Conservation (phyloP, 2,113 vertebrate species). For the Crotalus tigris region DNA sequence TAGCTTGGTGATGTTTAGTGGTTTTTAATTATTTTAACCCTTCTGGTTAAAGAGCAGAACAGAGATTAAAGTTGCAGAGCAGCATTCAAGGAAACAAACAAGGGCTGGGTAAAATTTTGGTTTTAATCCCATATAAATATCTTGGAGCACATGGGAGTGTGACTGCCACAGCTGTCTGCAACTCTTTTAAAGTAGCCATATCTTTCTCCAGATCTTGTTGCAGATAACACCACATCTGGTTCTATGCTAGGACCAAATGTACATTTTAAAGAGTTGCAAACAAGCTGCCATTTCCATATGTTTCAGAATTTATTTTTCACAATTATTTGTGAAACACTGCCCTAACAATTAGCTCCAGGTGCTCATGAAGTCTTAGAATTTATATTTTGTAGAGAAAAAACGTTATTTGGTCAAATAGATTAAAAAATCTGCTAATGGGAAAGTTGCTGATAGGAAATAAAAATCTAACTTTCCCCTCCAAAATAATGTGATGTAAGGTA, state of each 20-base stretch:
- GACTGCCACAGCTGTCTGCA: not conserved
- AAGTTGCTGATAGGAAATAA: not conserved
- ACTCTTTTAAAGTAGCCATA: not conserved
- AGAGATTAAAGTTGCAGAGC: not conserved
- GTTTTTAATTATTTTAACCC: conserved; percentile 5
- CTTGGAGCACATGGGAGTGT: not conserved
- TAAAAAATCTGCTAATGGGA: not conserved
- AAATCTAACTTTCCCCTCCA: not conserved
- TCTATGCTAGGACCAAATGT: not conserved
- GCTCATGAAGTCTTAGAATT: not conserved
- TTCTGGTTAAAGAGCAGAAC: not conserved
- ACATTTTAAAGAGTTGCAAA: not conserved
- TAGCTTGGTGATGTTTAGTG: conserved; percentile 1
- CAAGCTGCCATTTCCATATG: not conserved
- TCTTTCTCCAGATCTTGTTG: not conserved
- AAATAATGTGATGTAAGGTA: not conserved
- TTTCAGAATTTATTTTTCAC: not conserved
- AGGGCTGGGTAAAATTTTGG: not conserved
- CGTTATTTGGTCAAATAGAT: not conserved
- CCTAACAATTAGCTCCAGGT: not conserved
- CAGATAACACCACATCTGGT: not conserved
- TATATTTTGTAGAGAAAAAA: not conserved
- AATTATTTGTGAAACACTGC: not conserved
- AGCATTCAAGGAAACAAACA: not conserved
- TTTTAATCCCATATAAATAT: not conserved